These are phyloP conservation scores for Ips typographus DNA, from an alignment of 1,140 invertebrate species.

Conservation along the genomic window DNA sequence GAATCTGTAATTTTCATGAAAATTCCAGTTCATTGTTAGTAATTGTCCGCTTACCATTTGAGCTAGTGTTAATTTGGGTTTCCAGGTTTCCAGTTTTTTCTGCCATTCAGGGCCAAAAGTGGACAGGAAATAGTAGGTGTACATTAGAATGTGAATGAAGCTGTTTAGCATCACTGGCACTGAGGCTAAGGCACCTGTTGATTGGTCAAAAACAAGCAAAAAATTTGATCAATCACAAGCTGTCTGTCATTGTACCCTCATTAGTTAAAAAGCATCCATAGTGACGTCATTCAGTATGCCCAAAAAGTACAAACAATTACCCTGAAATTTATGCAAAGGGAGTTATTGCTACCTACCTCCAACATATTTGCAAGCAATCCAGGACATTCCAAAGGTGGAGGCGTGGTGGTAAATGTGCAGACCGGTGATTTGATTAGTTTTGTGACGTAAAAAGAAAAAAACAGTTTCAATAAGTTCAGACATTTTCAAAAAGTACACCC, in stretches of 20 bases:
- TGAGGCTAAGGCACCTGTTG: slow-evolving; percentile 42
- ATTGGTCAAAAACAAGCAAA: background rate
- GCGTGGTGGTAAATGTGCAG: slow-evolving; percentile 75
- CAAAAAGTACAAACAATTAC: background rate
- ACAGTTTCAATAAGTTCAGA: slow-evolving; percentile 56
- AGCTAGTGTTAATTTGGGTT: slow-evolving; percentile 52
- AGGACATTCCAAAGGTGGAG: slow-evolving; percentile 64
- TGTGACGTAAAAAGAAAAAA: slow-evolving; percentile 73
- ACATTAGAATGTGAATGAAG: slow-evolving; percentile 51
- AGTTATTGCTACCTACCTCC: slow-evolving; percentile 54
- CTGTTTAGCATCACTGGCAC: slow-evolving; percentile 46
- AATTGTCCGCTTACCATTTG: slow-evolving; percentile 48
- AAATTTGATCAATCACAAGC: no score
- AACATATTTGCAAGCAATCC: slow-evolving; percentile 68
- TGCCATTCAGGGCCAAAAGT: slow-evolving; percentile 45
- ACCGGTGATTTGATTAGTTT: slow-evolving; percentile 69
- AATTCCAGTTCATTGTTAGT: background rate
- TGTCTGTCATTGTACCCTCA: background rate
- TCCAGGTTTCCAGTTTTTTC: slow-evolving; percentile 45
- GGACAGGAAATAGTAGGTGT: slow-evolving; percentile 49
- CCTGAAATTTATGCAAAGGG: background rate
- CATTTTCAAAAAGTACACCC: slow-evolving; percentile 55
- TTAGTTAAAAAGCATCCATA: background rate
- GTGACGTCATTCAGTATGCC: no score
- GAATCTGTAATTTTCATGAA: slow-evolving; percentile 54